Base-by-base conservation (phyloP, 2,797 vertebrate species). In the Scyliorhinus canicula region DNA sequence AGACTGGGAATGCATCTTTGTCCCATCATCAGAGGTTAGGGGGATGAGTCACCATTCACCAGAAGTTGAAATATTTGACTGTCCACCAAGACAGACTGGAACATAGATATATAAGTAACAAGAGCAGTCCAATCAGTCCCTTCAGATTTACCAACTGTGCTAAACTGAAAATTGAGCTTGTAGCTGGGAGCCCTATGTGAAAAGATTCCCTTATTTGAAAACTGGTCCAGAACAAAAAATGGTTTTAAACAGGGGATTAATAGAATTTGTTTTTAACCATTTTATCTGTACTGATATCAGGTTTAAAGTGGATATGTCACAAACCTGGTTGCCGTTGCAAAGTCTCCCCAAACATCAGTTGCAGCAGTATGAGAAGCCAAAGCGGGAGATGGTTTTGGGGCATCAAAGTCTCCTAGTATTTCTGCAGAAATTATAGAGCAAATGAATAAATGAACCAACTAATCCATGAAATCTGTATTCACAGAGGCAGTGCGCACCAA, bases 341-440 rank as follows among this genome's bases (percentile, higher is more conserved):
- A 99, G 96, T 99, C 99, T n/a, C 99, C 99, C 99, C 99, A 99
- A 93, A 97, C 0, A 19, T 99, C 99, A 0, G 97, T 44, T 47
- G 97, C 52, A 16, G 95, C 71, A 0, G 97, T 19, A 0, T 96
- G 67, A 31, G 88, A 65, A 0, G 71, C 69, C 96, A 94, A 96
- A 96, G 57, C 95, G 96, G 28, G 97, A 93, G 35, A 96, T 11
- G 7, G 77, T 50, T 44, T 91, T 86, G 31, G 95, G 7, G 52
- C 31, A 55, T 50, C 47, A 50, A 74, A 50, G 47, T 95, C 95
- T 28, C 94, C n/a, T 12, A 95, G 95, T 0, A 95, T 8, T 44
- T 95, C 95, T 95, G 93, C 60, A 74, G 19, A 60, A 35, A 50
- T 24, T 47, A 47, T 65, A 67, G 88, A 91, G 1, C 47, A 31